phyloP scores from a whole-genome alignment of 2,797 vertebrate species.

The Rousettus madagascariensis region DNA sequence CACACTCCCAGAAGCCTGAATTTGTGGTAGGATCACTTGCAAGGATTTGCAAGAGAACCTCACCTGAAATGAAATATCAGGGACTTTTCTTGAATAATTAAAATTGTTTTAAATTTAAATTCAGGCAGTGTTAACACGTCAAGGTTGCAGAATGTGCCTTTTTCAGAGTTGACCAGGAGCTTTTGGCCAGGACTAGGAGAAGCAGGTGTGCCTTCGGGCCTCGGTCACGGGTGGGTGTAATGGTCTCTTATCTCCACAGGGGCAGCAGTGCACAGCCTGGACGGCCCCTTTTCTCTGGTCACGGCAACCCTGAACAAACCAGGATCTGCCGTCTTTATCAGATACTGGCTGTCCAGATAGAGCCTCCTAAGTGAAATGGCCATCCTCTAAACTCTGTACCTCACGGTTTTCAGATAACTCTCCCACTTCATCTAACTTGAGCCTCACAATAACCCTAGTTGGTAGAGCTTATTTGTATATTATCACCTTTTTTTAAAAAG shows the following conservation, averaged over 20 bases:
- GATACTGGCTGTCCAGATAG: not conserved
- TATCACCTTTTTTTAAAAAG: not conserved
- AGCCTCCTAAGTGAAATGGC: not conserved
- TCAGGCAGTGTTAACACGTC: not conserved
- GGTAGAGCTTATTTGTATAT: not conserved
- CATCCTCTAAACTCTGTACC: not conserved
- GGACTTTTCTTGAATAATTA: conserved; percentile 56
- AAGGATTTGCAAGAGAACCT: conserved; percentile 6
- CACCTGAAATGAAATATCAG: conserved; percentile 55
- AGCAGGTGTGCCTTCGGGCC: not conserved
- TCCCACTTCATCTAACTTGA: not conserved
- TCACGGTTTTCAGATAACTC: not conserved
- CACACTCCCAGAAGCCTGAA: not conserved
- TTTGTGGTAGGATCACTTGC: not conserved
- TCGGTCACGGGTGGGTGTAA: not conserved
- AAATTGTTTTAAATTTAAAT: not conserved
- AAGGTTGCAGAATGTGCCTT: conserved; percentile 45
- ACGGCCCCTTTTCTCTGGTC: not conserved
- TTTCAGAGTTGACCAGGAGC: not conserved
- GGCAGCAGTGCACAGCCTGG: not conserved
- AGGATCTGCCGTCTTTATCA: not conserved
- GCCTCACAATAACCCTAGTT: not conserved
- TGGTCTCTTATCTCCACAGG: not conserved
- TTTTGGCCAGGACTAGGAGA: not conserved
- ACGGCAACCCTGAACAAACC: not conserved